These are phyloP conservation scores for Drosophila crucigera DNA, from an alignment of 2,888 invertebrate genomes.

Conservation along the genomic window DNA sequence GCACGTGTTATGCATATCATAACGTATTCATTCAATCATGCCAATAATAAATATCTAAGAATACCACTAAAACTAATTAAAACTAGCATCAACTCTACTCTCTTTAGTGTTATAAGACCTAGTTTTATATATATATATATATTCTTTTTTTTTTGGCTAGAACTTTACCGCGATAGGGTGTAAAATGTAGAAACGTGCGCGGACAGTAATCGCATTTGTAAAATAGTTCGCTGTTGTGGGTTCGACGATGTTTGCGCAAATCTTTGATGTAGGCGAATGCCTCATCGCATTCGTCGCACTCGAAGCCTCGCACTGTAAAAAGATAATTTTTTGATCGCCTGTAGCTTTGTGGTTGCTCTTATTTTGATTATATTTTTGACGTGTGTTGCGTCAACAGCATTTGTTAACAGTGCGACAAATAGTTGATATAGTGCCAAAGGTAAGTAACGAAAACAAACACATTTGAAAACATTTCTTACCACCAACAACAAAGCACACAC, in stretches of 20 bases:
- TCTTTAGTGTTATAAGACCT: background rate
- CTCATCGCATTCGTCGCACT: constrained; percentile 73
- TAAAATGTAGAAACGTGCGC: constrained; percentile 75
- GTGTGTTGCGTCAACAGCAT: constrained; percentile 5
- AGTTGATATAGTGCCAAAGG: constrained; percentile 4
- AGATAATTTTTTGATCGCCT: constrained; percentile 47
- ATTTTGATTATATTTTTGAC: constrained; percentile 1
- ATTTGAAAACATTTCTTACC: constrained; percentile 9
- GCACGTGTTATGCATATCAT: constrained; percentile 44
- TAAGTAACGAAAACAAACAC: background rate
- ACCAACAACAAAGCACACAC: background rate
- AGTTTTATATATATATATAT: background rate
- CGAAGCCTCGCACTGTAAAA: constrained; percentile 74
- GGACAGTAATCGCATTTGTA: constrained; percentile 78
- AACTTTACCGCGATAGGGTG: constrained; percentile 73
- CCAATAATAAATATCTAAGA: constrained; percentile 7
- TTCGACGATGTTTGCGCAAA: constrained; percentile 77
- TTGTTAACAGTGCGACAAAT: constrained; percentile 5
- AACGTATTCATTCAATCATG: constrained; percentile 21
- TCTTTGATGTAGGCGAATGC: constrained; percentile 71
- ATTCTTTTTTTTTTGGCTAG: background rate
- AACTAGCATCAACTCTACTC: constrained; percentile 26
- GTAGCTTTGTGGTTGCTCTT: constrained; percentile 32
- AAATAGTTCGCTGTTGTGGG: constrained; percentile 73
- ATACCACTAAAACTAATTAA: constrained; percentile 4